Base-by-base conservation (phyloP, 2,113 vertebrate genomes). In the Zosterops lateralis region DNA sequence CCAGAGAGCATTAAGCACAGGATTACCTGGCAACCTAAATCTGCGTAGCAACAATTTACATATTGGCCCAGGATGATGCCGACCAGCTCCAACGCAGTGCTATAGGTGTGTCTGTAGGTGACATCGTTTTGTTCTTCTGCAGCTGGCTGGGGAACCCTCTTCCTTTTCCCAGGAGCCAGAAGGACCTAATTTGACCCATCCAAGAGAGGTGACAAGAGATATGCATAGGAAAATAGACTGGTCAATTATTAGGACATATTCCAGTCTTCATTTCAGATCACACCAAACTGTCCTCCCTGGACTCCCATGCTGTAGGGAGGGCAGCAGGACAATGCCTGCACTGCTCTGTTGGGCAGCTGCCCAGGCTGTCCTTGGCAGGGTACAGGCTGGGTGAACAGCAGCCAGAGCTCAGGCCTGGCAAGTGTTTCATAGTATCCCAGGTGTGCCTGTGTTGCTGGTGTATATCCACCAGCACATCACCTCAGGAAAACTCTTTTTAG, bases 51-150 rank as follows among this genome's bases (percentile, higher is more conserved):
- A 38, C 47, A 5, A 16, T 62, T 38, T 78, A 15, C 26, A 44
- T 60, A n/a, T 3, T 8, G 57, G 31, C 44, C 74, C 44, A 38
- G 67, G 26, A 20, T 31, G 56, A 32, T 5, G 26, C 50, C 0
- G 1, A 65, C 6, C 24, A 34, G 31, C 19, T 4, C 54, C 50
- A 51, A 51, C 3, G 14, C 42, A 11, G 24, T 31, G 54, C 38
- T 42, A 6, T 3, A 57, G 21, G 17, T 1, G 0, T 32, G 10
- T 38, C 73, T n/a, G 1, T 17, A 73, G 4, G 26, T 44, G 80
- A 40, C 26, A 51, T 13, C 0, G 3, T 82, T 89, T 53, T 50
- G 29, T 38, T 31, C n/a, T 10, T 5, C 42, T 73, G 58, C 14
- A 42, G 19, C 53, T 75, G 47, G 6, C 48, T 79, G 34, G 28